Base-by-base conservation (phyloP, 1,140 invertebrate genomes). In the Paracyclopina nana region DNA sequence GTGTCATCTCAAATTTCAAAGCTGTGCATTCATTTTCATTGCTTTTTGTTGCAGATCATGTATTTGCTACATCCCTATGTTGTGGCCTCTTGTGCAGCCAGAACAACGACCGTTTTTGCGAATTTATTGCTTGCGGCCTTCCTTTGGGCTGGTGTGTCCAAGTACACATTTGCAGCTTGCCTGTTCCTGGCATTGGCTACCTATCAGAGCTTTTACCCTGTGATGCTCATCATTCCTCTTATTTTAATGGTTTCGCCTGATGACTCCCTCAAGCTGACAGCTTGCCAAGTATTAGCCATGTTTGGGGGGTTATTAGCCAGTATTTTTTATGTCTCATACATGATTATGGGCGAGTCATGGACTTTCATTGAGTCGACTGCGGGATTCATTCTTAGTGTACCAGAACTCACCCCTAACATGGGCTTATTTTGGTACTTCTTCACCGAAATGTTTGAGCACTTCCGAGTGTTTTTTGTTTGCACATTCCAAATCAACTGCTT, bases 391-490 rank as follows among this genome's bases (percentile, higher is more conserved):
- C 70, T 84, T 48, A 74, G 73, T 41, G 85, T 94, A 18, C 83
- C 85, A 20, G 91, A 98, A 68, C 68, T 97, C 41, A 81, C 85
- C 56, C 94, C 94, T 20, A 98, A 97, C 62, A 84, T 95, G 59
- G 94, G 94, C 2, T 67, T 98, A 0, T 98, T 95, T 64, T 99
- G 94, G 94, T 98, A 98, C 63, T 98, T 98, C 64, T 98, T 98
- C 61, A 95, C 88, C 0, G 92, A 98, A 70, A 94, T 98, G 85
- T 99, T 99, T 72, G 91, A 98, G 59, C 92, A 98, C 65, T 98
- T 98, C 60, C 74, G 86, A 45, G 70, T 79, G 51, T 76, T 98
- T 55, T 99, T 98, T 68, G 77, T 96, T 1, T 91, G 79, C 60
- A 83, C 87, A 53, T 97, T 97, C 62, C 92, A 98, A 72, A 79